Evolutionary conservation across 92 coral and sea anemone species (phyloP).

Genomic region (Porites rus): DNA sequence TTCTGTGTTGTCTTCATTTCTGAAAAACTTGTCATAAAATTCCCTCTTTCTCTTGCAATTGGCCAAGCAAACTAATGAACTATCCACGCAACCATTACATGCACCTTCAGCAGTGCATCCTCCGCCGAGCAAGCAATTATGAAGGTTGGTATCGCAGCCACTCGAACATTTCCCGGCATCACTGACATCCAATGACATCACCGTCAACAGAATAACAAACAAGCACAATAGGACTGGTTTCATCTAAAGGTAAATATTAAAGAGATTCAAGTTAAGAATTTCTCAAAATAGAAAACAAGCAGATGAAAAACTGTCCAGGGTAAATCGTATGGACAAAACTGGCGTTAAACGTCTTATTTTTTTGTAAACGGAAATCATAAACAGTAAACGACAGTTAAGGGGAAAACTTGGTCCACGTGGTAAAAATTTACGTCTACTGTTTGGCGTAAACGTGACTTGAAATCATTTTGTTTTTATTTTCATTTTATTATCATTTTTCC

Average conservation of each 20-base stretch:
- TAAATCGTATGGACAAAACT: too few relatives aligned
- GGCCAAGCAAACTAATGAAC: not conserved
- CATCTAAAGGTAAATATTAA: slow-evolving; percentile 7
- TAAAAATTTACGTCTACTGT: too few relatives aligned
- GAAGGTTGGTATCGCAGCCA: not conserved
- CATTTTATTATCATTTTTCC: too few relatives aligned
- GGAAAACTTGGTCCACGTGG: too few relatives aligned
- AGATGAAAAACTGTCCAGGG: too few relatives aligned
- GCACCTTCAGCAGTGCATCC: not conserved
- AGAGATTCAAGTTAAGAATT: too few relatives aligned
- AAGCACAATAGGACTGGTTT: not conserved
- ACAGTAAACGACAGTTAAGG: too few relatives aligned
- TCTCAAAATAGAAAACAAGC: too few relatives aligned
- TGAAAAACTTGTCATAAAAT: not conserved
- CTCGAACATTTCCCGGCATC: not conserved
- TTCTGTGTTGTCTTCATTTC: not conserved
- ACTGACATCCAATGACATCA: not conserved
- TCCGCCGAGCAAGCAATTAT: not conserved
- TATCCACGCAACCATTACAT: not conserved
- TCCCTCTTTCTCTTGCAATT: not conserved
- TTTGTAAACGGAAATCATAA: too few relatives aligned
- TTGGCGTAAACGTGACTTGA: too few relatives aligned
- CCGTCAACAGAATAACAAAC: slow-evolving; percentile 9
- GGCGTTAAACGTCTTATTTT: too few relatives aligned
- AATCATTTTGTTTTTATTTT: too few relatives aligned